Conservation (phyloP, 1,140 invertebrate genomes). For the Drosophila pandora region DNA sequence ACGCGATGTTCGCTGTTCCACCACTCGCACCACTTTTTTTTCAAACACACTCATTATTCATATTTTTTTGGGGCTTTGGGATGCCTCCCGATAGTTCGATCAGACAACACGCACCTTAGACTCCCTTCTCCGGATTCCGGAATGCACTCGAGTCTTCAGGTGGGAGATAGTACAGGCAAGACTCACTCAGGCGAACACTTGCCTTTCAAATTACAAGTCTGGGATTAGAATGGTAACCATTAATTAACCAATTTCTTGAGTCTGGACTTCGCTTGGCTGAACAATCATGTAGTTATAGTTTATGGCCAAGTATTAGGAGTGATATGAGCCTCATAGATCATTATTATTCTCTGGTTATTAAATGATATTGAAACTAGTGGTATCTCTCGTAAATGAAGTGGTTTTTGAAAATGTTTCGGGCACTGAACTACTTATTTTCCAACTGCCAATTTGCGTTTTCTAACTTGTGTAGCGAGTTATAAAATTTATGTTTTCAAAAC, state of each 20-base stretch:
- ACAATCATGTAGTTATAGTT: not conserved
- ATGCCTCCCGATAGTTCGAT: slow-evolving; percentile 23
- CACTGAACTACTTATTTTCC: no score
- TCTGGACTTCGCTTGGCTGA: not conserved
- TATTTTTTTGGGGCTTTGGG: slow-evolving; percentile 23
- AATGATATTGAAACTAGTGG: no score
- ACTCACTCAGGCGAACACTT: not conserved
- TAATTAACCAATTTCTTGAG: not conserved
- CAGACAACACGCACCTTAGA: slow-evolving; percentile 15
- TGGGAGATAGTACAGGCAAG: not conserved
- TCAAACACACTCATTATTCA: slow-evolving; percentile 25
- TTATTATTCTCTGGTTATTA: not conserved
- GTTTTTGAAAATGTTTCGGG: no score
- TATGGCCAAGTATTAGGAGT: not conserved
- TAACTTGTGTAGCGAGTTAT: no score
- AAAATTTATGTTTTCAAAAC: no score
- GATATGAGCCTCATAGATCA: not conserved
- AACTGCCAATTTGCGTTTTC: no score
- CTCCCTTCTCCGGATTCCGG: not conserved
- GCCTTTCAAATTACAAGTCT: not conserved
- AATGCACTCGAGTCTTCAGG: slow-evolving; percentile 2
- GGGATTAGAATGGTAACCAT: not conserved
- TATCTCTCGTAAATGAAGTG: not conserved
- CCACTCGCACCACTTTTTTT: slow-evolving; percentile 3
- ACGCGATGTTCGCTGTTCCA: slow-evolving; percentile 25